A percentile compares a stretch with the other conserved stretches of the same genome.
Conservation (phyloP, 2,113 vertebrate genomes). For the Vulpes vulpes region DNA sequence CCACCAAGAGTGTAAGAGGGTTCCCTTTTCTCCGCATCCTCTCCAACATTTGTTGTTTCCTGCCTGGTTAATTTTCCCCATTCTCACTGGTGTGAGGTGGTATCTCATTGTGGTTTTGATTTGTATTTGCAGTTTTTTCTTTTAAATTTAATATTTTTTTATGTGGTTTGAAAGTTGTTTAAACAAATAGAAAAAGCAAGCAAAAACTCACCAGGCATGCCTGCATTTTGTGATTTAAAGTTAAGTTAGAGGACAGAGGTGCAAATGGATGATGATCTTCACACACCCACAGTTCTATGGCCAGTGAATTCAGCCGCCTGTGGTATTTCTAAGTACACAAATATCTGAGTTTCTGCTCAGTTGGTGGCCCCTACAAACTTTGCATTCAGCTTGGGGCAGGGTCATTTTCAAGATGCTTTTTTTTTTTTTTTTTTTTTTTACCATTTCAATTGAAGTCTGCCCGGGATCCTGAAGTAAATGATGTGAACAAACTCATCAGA, state of each 20-base stretch:
- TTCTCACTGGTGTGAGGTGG: too few relatives aligned
- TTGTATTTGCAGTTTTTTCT: background rate
- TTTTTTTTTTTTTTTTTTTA: background rate
- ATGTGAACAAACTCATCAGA: background rate
- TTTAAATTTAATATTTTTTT: constrained; percentile 35
- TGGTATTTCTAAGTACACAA: background rate
- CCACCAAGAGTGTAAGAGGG: too few relatives aligned
- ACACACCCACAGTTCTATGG: background rate
- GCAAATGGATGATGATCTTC: background rate
- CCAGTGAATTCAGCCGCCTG: background rate
- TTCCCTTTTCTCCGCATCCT: too few relatives aligned
- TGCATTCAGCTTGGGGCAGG: background rate
- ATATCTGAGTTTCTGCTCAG: background rate
- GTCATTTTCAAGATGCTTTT: background rate
- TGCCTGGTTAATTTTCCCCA: too few relatives aligned
- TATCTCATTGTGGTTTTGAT: too few relatives aligned
- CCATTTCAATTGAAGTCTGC: background rate
- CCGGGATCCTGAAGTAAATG: background rate
- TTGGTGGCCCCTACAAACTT: background rate
- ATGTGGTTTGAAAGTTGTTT: background rate
- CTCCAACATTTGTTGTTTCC: too few relatives aligned
- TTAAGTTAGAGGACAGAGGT: background rate
- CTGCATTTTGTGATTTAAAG: background rate
- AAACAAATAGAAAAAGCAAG: background rate
- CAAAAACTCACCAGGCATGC: background rate